Evolutionary conservation across 2,113 vertebrate genomes (phyloP).

Genomic region (Silurus asotus): DNA sequence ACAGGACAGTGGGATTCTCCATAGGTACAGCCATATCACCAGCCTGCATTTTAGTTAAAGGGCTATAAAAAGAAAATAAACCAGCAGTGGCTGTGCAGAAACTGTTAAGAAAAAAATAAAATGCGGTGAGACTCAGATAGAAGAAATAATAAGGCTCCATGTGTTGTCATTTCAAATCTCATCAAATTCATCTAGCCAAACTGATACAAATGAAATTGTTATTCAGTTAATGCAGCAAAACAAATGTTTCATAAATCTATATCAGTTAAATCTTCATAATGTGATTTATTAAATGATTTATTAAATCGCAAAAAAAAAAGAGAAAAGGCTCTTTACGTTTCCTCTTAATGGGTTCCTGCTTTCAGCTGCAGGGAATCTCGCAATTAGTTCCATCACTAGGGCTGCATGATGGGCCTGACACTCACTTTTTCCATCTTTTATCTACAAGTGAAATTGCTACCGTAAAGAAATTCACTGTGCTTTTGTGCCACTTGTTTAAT

Average conservation of each 20-base stretch:
- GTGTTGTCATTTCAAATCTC: neutral
- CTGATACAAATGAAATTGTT: neutral
- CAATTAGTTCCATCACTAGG: conserved; percentile 46
- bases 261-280: neutral
- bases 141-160: conserved; percentile 34
- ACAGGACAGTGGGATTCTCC: conserved; percentile 37
- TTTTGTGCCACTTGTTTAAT: conserved; percentile 29
- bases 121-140: conserved; percentile 30
- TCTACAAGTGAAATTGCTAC: conserved; percentile 2
- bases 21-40: conserved; percentile 26
- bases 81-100: conserved; percentile 44
- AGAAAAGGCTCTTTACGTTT: conserved; percentile 20
- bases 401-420: conserved; percentile 46
- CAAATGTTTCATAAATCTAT: neutral
- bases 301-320: conserved; percentile 7
- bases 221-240: neutral
- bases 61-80: conserved; percentile 57
- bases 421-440: conserved; percentile 28
- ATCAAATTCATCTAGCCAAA: neutral
- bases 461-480: conserved; percentile 7
- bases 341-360: conserved; percentile 18
- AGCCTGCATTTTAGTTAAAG: conserved; percentile 53
- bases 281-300: conserved; percentile 3
- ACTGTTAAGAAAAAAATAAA: neutral
- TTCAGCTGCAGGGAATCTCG: conserved; percentile 46